A percentile compares a stretch with the other conserved stretches of the same genome.
Evolutionary conservation across 2,888 invertebrate genomes (phyloP).

Genomic region (Plagodis pulveraria): DNA sequence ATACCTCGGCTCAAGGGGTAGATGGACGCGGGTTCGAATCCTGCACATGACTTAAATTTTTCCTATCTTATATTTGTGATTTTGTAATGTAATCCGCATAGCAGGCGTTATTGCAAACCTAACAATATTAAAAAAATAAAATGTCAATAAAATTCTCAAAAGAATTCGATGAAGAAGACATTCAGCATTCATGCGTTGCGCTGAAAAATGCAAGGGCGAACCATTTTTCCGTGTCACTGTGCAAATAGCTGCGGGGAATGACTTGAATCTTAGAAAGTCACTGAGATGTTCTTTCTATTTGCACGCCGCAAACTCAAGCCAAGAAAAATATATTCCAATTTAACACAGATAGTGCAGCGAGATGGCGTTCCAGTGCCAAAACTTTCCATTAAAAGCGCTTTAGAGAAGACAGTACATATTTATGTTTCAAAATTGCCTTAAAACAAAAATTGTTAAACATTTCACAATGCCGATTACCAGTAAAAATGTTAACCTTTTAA

Average conservation of each 20-base stretch:
- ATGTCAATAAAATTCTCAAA: slow-evolving; percentile 32
- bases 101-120: no score
- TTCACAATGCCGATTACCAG: no score
- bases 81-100: no score
- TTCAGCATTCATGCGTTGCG: slow-evolving; percentile 52
- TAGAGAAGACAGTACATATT: no score
- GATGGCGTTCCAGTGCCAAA: slow-evolving; percentile 49
- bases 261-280: slow-evolving; percentile 63
- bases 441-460: no score
- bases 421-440: no score
- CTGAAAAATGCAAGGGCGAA: slow-evolving; percentile 62
- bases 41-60: no score
- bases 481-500: no score
- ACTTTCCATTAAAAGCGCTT: slow-evolving; percentile 45
- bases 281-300: slow-evolving; percentile 59
- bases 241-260: slow-evolving; percentile 70
- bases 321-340: slow-evolving; percentile 63
- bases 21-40: no score
- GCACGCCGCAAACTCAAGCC: slow-evolving; percentile 45
- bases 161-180: slow-evolving; percentile 56
- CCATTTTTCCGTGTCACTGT: slow-evolving; percentile 68
- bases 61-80: no score
- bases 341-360: slow-evolving; percentile 50
- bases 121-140: no score
- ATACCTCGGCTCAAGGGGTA: no score